phyloP scores from a whole-genome alignment of 2,888 invertebrate species.

The Tortrix viridana region DNA sequence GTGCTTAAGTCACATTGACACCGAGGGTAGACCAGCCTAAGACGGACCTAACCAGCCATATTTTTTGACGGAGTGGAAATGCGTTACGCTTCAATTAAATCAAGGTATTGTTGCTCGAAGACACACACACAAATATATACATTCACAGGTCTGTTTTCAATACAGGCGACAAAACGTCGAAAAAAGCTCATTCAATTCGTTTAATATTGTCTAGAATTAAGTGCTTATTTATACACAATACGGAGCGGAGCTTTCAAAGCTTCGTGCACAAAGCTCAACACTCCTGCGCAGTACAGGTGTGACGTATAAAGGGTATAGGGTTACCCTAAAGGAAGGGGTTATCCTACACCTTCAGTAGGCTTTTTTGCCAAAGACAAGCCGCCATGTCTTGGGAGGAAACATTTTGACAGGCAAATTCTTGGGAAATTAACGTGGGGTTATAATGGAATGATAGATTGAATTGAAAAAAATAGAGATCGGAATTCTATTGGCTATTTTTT shows the following conservation, averaged over 20 bases:
- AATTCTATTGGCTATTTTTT: no score
- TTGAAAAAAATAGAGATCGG: background rate
- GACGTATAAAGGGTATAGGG: conserved; percentile 20
- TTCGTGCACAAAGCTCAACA: conserved; percentile 18
- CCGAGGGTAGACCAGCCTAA: no score
- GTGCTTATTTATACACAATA: conserved; percentile 38
- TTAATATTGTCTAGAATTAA: conserved; percentile 34
- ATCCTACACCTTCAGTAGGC: conserved; percentile 18
- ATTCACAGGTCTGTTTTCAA: conserved; percentile 24
- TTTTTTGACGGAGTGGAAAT: no score
- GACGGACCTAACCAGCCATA: no score
- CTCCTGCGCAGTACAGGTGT: conserved; percentile 35
- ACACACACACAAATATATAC: no score
- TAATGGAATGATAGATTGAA: conserved; percentile 22
- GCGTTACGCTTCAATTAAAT: no score
- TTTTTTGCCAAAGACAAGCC: conserved; percentile 31
- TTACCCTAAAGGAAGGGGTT: conserved; percentile 24
- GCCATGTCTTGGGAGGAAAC: conserved; percentile 31
- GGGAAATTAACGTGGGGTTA: conserved; percentile 29
- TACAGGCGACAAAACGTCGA: conserved; percentile 29
- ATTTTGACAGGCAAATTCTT: conserved; percentile 37
- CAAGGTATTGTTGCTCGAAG: no score
- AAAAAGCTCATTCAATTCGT: conserved; percentile 18
- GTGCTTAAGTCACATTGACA: no score
- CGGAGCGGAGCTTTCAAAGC: conserved; percentile 30